These are phyloP conservation scores for Todus mexicanus DNA, from an alignment of 2,797 vertebrate genomes.

Conservation along the genomic window DNA sequence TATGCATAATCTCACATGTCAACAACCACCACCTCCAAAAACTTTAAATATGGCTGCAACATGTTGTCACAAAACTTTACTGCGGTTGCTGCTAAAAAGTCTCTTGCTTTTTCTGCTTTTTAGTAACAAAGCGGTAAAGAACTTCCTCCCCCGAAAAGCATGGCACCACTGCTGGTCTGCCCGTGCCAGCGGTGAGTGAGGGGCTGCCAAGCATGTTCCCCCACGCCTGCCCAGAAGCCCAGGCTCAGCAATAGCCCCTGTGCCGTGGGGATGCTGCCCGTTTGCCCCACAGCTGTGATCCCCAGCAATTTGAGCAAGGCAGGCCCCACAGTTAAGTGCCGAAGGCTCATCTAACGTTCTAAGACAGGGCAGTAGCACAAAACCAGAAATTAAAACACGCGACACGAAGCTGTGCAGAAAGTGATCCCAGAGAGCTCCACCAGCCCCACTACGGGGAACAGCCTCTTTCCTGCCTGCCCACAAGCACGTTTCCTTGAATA, in stretches of 20 bases:
- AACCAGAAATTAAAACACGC: not conserved
- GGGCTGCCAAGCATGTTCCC: not conserved
- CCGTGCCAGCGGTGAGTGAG: not conserved
- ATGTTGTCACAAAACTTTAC: slow-evolving; percentile 24
- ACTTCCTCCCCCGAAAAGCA: not conserved
- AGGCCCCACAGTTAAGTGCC: not conserved
- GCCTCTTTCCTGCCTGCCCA: not conserved
- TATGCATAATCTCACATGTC: slow-evolving; percentile 61
- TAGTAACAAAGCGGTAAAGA: not conserved
- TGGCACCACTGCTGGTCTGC: not conserved
- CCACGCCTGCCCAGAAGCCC: not conserved
- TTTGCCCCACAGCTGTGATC: rapidly evolving
- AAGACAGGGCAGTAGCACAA: not conserved
- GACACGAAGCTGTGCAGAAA: not conserved
- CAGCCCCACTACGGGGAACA: not conserved
- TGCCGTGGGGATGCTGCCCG: not conserved
- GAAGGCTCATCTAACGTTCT: not conserved
- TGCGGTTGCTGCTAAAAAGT: not conserved
- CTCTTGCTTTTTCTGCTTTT: not conserved
- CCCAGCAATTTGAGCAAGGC: rapidly evolving
- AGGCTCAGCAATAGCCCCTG: not conserved
- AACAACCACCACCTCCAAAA: slow-evolving; percentile 43
- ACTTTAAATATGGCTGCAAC: slow-evolving; percentile 36
- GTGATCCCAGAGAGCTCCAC: not conserved
- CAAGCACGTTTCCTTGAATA: not conserved